phyloP scores from a whole-genome alignment of 2,888 invertebrate genomes.

The Lasiommata megera region DNA sequence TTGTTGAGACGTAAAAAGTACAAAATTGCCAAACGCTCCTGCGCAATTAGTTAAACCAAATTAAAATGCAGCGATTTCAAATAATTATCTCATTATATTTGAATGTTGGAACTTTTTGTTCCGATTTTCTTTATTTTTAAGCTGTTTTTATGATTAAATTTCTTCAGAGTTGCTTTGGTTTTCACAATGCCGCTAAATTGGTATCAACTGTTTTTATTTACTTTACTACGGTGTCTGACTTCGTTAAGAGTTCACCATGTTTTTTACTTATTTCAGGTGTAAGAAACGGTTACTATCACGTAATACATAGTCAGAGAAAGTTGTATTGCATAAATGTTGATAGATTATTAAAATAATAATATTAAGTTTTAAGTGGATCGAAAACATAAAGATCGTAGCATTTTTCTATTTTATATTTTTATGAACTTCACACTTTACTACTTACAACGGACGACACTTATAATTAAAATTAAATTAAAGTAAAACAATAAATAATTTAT shows the following conservation, averaged over 20 bases:
- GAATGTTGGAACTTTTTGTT: slow-evolving; percentile 13
- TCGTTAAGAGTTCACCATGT: slow-evolving; percentile 41
- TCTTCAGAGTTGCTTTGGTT: slow-evolving; percentile 34
- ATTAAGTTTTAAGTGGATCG: neutral
- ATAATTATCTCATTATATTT: neutral
- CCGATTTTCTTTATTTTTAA: slow-evolving; percentile 25
- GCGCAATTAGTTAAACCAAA: neutral
- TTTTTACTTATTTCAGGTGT: slow-evolving; percentile 48
- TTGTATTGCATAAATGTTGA: slow-evolving; percentile 47
- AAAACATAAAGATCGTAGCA: slow-evolving; percentile 4
- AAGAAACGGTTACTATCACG: slow-evolving; percentile 54
- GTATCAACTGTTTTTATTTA: slow-evolving; percentile 49
- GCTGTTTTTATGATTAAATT: slow-evolving; percentile 30
- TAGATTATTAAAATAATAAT: slow-evolving; percentile 14
- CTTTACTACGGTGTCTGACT: slow-evolving; percentile 55
- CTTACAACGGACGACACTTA: slow-evolving; percentile 35
- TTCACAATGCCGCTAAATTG: slow-evolving; percentile 44
- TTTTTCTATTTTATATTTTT: slow-evolving; percentile 19
- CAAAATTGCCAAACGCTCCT: slow-evolving; percentile 1
- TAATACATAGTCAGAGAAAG: slow-evolving; percentile 72
- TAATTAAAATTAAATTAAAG: slow-evolving; percentile 36
- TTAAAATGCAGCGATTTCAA: slow-evolving; percentile 2
- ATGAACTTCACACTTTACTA: slow-evolving; percentile 35
- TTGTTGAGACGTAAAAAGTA: neutral
- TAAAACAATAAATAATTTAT: slow-evolving; percentile 46